These are phyloP conservation scores for Anthophora plumipes DNA, from an alignment of 2,888 invertebrate genomes.

Conservation along the genomic window DNA sequence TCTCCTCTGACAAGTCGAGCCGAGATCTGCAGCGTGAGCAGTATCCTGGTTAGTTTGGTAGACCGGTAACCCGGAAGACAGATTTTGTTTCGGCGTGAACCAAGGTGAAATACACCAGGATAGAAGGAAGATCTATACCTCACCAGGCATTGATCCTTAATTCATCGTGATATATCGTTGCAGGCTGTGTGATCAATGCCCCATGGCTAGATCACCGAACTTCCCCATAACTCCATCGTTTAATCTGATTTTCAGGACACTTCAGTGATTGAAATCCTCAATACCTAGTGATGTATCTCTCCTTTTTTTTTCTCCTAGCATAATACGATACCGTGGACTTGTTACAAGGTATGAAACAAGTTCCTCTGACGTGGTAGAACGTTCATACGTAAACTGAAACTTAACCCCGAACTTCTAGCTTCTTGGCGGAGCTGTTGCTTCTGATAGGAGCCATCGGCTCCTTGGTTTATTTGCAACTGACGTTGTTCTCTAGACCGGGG, in stretches of 20 bases:
- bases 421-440: constrained; percentile 24
- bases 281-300: neutral
- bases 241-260: neutral
- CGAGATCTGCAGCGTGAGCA: constrained; percentile 33
- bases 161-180: neutral
- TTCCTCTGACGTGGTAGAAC: neutral
- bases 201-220: neutral
- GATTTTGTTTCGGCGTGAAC: neutral
- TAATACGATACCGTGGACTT: neutral
- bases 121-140: neutral
- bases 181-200: neutral
- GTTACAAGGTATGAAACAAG: neutral
- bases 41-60: neutral
- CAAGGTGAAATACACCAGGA: neutral
- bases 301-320: neutral
- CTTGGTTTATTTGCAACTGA: constrained; percentile 40
- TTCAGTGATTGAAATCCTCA: neutral
- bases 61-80: constrained; percentile 24
- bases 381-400: constrained; percentile 33
- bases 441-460: constrained; percentile 31
- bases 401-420: constrained; percentile 7
- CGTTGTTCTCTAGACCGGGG: neutral
- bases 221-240: neutral
- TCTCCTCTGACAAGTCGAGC: constrained; percentile 33
- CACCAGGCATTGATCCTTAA: neutral